Percentiles rank a stretch among this genome's conserved stretches.
These are phyloP conservation scores for Tineola bisselliella DNA, from an alignment of 2,888 invertebrate species.

Conservation along the genomic window DNA sequence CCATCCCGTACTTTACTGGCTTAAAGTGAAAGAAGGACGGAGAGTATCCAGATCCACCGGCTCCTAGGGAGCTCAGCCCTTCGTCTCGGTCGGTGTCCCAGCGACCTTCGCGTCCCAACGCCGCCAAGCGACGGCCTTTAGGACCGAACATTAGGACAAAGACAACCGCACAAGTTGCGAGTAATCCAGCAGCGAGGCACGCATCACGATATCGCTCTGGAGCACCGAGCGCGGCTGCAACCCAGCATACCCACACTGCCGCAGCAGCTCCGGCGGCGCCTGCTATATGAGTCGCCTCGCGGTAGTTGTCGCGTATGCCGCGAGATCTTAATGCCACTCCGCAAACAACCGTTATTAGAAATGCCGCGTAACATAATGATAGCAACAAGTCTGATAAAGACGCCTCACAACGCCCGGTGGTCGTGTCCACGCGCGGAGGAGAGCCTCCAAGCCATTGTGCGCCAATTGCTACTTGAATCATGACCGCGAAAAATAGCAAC, in stretches of 20 bases:
- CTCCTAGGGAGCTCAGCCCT: slow-evolving; percentile 80
- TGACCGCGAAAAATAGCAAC: slow-evolving; percentile 87
- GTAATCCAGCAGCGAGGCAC: slow-evolving; percentile 88
- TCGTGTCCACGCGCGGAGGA: slow-evolving; percentile 66
- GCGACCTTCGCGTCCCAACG: slow-evolving; percentile 89
- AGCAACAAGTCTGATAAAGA: slow-evolving; percentile 77
- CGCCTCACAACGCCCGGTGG: slow-evolving; percentile 68
- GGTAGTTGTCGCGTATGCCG: slow-evolving; percentile 91
- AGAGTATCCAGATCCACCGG: slow-evolving; percentile 85
- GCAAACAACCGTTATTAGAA: slow-evolving; percentile 85
- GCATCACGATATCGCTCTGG: slow-evolving; percentile 85
- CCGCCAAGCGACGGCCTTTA: slow-evolving; percentile 90
- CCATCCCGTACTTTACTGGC: slow-evolving; percentile 82
- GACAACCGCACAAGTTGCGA: slow-evolving; percentile 84
- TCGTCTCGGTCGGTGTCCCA: slow-evolving; percentile 86
- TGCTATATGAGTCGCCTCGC: slow-evolving; percentile 93
- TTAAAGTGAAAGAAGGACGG: slow-evolving; percentile 95
- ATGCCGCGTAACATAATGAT: slow-evolving; percentile 84
- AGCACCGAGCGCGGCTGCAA: slow-evolving; percentile 81
- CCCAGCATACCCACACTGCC: slow-evolving; percentile 88
- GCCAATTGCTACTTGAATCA: slow-evolving; percentile 88
- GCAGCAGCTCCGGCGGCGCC: slow-evolving; percentile 86
- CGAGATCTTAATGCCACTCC: slow-evolving; percentile 86
- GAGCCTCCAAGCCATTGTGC: slow-evolving; percentile 85
- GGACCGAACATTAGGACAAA: slow-evolving; percentile 95